Evolutionary conservation across 1,140 invertebrate species (phyloP).

Genomic region (Megalonaias nervosa): DNA sequence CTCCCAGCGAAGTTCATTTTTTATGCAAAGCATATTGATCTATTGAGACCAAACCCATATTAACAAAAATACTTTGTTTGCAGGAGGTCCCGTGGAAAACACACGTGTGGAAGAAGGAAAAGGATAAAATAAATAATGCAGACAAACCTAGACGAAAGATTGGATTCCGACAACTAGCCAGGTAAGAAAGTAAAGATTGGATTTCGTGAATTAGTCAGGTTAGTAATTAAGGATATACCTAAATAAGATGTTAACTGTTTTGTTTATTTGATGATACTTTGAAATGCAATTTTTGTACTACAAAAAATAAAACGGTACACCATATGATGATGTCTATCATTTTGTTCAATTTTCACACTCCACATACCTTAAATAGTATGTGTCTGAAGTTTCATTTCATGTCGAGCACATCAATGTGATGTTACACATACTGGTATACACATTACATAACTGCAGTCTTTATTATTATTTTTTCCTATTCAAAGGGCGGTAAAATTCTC

Average conservation of each 20-base stretch:
- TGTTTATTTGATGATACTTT: too few species aligned
- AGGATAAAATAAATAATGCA: slow-evolving; percentile 73
- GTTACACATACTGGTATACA: too few species aligned
- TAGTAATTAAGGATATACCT: slow-evolving; percentile 13
- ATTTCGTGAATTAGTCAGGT: slow-evolving; percentile 92
- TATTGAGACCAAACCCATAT: background rate
- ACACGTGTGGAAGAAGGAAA: slow-evolving; percentile 91
- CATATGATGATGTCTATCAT: too few species aligned
- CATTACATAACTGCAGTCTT: too few species aligned
- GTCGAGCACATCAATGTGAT: too few species aligned
- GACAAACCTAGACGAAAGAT: slow-evolving; percentile 88
- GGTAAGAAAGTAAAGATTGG: slow-evolving; percentile 74
- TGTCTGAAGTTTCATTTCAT: too few species aligned
- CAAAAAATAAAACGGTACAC: too few species aligned
- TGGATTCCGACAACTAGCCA: slow-evolving; percentile 90
- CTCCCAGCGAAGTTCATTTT: background rate
- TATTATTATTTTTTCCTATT: slow-evolving; percentile 33
- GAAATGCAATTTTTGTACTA: too few species aligned
- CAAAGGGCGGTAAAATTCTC: slow-evolving; percentile 96
- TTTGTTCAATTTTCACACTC: too few species aligned
- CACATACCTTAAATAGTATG: too few species aligned
- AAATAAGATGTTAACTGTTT: too few species aligned
- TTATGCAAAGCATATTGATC: background rate
- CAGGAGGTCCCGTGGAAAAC: slow-evolving; percentile 84
- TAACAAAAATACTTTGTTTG: background rate